A percentile compares a stretch with the other conserved stretches of the same genome.
phyloP scores from a whole-genome alignment of 2,797 vertebrate species.

The Mormyrus hasselquistii region DNA sequence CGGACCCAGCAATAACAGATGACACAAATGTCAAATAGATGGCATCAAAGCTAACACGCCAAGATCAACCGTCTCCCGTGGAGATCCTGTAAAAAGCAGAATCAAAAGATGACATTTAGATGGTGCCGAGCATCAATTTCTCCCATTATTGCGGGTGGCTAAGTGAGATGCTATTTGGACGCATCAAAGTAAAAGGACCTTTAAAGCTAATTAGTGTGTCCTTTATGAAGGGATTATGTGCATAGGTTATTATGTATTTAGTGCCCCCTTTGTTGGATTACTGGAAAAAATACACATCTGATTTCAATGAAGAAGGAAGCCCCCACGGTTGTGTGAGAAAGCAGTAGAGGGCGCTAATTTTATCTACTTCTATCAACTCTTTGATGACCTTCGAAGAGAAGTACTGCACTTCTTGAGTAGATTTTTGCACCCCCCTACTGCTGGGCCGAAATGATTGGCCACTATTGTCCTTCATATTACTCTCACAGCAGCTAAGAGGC shows the following conservation, averaged over 20 bases:
- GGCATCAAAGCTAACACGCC: slow-evolving; percentile 44
- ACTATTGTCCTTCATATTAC: background rate
- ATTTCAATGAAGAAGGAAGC: background rate
- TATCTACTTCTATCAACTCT: background rate
- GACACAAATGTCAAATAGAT: slow-evolving; percentile 49
- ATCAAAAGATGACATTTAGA: slow-evolving; percentile 51
- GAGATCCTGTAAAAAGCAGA: slow-evolving; percentile 42
- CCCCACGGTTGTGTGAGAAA: background rate
- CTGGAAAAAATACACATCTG: background rate
- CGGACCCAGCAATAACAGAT: slow-evolving; percentile 47
- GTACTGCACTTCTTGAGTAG: background rate
- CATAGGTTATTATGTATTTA: slow-evolving; percentile 43
- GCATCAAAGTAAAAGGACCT: slow-evolving; percentile 63
- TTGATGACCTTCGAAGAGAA: background rate
- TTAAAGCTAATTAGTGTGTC: slow-evolving; percentile 65
- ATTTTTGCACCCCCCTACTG: background rate
- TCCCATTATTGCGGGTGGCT: slow-evolving; percentile 39
- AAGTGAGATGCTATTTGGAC: slow-evolving; percentile 29
- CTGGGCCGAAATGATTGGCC: background rate
- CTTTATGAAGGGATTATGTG: slow-evolving; percentile 57
- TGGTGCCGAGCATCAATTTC: slow-evolving; percentile 35
- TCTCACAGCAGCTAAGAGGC: background rate
- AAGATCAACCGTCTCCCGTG: slow-evolving; percentile 39
- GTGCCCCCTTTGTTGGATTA: slow-evolving; percentile 27
- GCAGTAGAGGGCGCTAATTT: background rate